phyloP scores from a whole-genome alignment of 2,113 vertebrate genomes.

The Arenaria interpres region DNA sequence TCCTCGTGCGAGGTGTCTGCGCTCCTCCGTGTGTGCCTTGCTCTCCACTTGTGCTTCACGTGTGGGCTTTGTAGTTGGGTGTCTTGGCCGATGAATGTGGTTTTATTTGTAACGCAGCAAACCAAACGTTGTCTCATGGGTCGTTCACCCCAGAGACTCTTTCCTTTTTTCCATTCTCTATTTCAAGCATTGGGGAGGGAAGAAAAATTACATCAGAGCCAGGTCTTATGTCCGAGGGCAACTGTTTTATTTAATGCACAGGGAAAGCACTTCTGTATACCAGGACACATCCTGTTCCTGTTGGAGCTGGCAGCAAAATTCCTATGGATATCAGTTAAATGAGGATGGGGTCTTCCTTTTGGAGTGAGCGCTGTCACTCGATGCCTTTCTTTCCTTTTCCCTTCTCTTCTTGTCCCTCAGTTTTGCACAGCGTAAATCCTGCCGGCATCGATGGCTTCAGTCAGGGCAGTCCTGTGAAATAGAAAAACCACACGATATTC shows the following conservation, averaged over 20 bases:
- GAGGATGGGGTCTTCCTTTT: not conserved
- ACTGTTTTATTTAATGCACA: not conserved
- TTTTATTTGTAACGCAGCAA: not conserved
- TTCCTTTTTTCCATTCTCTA: not conserved
- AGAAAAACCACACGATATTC: fast-evolving
- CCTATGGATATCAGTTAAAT: not conserved
- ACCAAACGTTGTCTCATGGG: not conserved
- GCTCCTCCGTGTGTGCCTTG: conserved; percentile 42
- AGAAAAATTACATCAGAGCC: fast-evolving
- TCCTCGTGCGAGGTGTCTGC: not conserved
- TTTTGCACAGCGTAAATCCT: not conserved
- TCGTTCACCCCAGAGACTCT: fast-evolving
- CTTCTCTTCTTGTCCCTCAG: not conserved
- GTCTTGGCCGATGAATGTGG: not conserved
- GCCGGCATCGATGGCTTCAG: not conserved
- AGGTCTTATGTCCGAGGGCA: not conserved
- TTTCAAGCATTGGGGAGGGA: not conserved
- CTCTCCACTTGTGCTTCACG: conserved; percentile 39
- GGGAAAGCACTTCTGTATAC: not conserved
- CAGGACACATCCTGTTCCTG: not conserved
- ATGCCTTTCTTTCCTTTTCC: not conserved
- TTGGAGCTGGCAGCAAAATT: not conserved
- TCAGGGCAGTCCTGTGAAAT: not conserved
- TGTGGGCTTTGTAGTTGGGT: not conserved
- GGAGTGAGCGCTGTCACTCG: not conserved